A percentile compares a stretch with the other conserved stretches of the same genome.
These are phyloP conservation scores for Thryonomys swinderianus DNA, from an alignment of 2,113 vertebrate genomes.

Conservation along the genomic window DNA sequence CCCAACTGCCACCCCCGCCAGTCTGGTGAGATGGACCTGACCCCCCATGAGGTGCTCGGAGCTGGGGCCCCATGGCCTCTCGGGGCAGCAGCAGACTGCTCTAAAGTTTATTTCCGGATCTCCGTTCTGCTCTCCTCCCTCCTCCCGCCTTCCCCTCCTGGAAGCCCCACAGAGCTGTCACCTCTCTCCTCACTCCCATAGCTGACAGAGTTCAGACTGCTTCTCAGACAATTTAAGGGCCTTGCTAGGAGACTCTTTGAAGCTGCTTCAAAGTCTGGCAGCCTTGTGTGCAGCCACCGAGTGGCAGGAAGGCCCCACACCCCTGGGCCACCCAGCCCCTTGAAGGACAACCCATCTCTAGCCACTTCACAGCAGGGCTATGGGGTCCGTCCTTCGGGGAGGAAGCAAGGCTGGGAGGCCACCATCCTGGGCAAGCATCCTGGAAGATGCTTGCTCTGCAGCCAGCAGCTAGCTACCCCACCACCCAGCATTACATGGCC, in stretches of 20 bases:
- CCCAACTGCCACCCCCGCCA: fast-evolving
- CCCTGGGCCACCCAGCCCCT: neutral
- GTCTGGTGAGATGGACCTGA: too few relatives aligned
- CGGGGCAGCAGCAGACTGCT: neutral
- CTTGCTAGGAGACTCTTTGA: constrained; percentile 14
- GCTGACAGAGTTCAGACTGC: constrained; percentile 2
- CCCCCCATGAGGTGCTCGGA: neutral
- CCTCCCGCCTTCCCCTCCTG: neutral
- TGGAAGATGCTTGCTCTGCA: fast-evolving
- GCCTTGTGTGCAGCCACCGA: neutral
- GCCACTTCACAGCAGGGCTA: neutral
- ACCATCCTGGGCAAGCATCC: fast-evolving
- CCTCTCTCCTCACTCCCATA: neutral
- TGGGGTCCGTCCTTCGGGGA: neutral
- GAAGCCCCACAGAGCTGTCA: neutral
- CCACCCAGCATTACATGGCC: neutral
- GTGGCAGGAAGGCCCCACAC: neutral
- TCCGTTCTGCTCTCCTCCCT: neutral
- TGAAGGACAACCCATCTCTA: fast-evolving
- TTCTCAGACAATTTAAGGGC: neutral
- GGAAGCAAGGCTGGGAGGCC: neutral
- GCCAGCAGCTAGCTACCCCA: neutral
- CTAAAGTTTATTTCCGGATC: neutral
- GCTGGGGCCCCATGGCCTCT: neutral
- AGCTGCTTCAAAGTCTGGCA: constrained; percentile 37